These are phyloP conservation scores for Pteropus alecto DNA, from an alignment of 2,113 vertebrate genomes.

Conservation along the genomic window DNA sequence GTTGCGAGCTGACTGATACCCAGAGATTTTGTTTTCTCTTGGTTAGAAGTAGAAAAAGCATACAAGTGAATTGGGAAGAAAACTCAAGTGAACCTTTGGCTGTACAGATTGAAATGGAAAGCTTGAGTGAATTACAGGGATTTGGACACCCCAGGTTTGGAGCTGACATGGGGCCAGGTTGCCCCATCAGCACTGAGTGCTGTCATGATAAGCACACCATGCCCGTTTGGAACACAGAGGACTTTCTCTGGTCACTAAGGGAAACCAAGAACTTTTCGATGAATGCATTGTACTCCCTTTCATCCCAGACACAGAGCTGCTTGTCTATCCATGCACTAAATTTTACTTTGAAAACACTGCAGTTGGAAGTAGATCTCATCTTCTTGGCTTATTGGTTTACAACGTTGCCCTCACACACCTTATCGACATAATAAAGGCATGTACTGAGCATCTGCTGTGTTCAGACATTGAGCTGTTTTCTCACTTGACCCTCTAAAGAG, in stretches of 20 bases:
- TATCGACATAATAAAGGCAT: neutral
- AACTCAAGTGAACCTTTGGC: neutral
- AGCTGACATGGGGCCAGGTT: neutral
- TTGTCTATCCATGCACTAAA: neutral
- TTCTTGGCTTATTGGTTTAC: neutral
- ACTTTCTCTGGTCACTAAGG: neutral
- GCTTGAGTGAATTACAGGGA: neutral
- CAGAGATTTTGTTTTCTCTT: neutral
- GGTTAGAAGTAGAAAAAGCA: neutral
- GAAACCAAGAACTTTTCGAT: neutral
- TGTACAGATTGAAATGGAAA: neutral
- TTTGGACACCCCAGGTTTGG: neutral
- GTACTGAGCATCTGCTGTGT: neutral
- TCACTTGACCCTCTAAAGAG: neutral
- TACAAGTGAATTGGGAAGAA: neutral
- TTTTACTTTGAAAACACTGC: neutral
- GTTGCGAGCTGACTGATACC: neutral
- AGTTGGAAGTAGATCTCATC: neutral
- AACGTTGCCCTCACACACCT: neutral
- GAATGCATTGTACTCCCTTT: neutral
- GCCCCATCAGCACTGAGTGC: neutral
- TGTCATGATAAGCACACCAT: fast-evolving
- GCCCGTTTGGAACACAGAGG: neutral
- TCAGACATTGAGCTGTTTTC: neutral
- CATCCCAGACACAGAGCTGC: neutral